Conservation (phyloP, 2,113 vertebrate species). For the Macheiramphus alcinus region DNA sequence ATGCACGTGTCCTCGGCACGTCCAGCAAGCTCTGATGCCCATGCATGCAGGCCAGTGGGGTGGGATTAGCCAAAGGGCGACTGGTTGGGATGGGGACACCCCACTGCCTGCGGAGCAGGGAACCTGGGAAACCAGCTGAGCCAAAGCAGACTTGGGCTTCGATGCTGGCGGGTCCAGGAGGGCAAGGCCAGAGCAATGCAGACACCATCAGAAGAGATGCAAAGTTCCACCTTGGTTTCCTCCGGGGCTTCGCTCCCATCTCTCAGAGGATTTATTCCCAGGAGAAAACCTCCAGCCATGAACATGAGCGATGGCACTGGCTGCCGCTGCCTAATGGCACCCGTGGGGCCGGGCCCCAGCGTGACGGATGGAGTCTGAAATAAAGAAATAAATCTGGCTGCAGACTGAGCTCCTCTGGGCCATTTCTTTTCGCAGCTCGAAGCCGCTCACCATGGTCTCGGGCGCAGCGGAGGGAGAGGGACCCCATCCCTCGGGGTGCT, state of each 20-base stretch:
- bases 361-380: background rate
- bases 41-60: background rate
- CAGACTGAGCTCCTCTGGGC: background rate
- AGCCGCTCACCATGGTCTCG: fast-evolving
- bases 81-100: background rate
- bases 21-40: background rate
- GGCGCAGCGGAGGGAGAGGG: background rate
- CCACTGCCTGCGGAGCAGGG: background rate
- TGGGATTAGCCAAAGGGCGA: background rate
- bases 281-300: background rate
- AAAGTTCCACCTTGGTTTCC: background rate
- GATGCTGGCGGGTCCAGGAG: too few species aligned
- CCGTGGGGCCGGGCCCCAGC: background rate
- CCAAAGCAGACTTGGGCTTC: background rate
- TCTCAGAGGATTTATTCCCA: background rate
- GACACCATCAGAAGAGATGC: background rate
- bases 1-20: fast-evolving
- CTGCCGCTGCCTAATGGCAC: background rate
- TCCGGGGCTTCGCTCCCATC: fast-evolving
- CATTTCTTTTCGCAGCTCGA: background rate
- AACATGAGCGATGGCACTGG: background rate
- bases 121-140: background rate
- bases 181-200: background rate
- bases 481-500: background rate
- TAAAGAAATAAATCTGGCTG: background rate